Evolutionary conservation across 2,797 vertebrate genomes (phyloP), one percentile per base, ranked within the genome.

Genomic region (Danio tinwini): DNA sequence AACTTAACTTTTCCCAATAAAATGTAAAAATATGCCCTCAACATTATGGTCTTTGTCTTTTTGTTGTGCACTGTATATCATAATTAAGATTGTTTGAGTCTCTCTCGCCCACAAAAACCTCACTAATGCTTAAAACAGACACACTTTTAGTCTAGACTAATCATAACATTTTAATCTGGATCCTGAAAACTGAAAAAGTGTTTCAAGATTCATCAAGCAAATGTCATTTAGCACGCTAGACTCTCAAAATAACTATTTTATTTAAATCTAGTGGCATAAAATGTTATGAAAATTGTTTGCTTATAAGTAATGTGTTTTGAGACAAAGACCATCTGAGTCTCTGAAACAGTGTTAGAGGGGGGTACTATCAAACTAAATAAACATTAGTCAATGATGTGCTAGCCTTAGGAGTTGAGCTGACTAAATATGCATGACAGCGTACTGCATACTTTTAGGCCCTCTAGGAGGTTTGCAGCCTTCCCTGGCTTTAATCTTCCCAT

Each of bases 401-500:
- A 69, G 76, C 68, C 77, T 69, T 62, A 53, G 47, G 68, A 64
- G 17, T 39, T n/a, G 13, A 64, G 39, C 37, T 71, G 77, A 64
- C 56, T n/a, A 64, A 56, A 45, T 63, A 63, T 80, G 50, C 69
- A 58, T 50, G 56, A 69, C 65, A 55, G 73, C 21, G 17, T 29
- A 62, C 68, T 53, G 78, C 40, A 19, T 62, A 67, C 78, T 67
- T 82, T 0, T 70, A 76, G 53, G 29, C 19, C 29, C 61, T 29
- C 64, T 3, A 53, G 55, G 14, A 61, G 58, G 50, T 67, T 50
- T 61, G 44, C 13, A 9, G 76, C 39, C 52, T 56, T 78, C 42
- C 59, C 71, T 85, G 70, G 75, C 64, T 86, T 85, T 92, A 94
- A 89, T 95, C 94, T 87, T 95, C 93, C 93, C 88, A 93, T 86